Base-by-base conservation (phyloP, 2,113 vertebrate species). In the Seriola dumerili region DNA sequence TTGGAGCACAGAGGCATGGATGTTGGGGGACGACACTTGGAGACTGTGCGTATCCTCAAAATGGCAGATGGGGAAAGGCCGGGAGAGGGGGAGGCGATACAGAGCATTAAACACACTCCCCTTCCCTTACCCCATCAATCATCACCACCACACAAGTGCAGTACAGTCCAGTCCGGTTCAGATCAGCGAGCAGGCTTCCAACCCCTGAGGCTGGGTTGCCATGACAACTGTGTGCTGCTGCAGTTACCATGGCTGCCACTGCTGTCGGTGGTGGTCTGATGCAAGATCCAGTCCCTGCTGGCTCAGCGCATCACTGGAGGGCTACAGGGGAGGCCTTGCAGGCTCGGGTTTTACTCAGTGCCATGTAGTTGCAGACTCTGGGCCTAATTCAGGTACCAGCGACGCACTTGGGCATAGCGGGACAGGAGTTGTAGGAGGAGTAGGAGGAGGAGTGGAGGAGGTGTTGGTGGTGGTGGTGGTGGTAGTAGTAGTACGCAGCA, bases 401-500 rank as follows among this genome's bases (percentile, higher is more conserved):
- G 91, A 77, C 86, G 89, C 92, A 88, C 93, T 94, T 91, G 86
- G 86, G 92, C 94, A 88, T 94, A 95, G 91, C 89, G 90, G 85
- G 92, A 90, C 95, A 92, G 94, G 90, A 94, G 91, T 92, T 93
- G 95, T 86, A 95, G 94, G 93, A 93, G 87, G 69, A 93, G 92
- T 80, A 91, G 94, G 85, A 94, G 92, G 66, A 88, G 92, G 54
- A 82, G 94, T 79, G 85, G 91, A 79, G 88, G 82, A 77, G 88
- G 77, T 81, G 92, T 40, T 84, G 87, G 59, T 84, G 87, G 64
- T 83, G 88, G 68, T 77, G 90, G 88, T 90, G 79, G 80, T 89
- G 62, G 86, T 94, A 80, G 94, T 92, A 94, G 95, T 94, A 95
- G 94, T 94, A 95, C 93, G 94, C 95, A 95, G 95, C 95, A 95